A percentile compares a stretch with the other conserved stretches of the same genome.
These are phyloP conservation scores for Austrofundulus limnaeus DNA, from an alignment of 2,113 vertebrate species.

Conservation along the genomic window DNA sequence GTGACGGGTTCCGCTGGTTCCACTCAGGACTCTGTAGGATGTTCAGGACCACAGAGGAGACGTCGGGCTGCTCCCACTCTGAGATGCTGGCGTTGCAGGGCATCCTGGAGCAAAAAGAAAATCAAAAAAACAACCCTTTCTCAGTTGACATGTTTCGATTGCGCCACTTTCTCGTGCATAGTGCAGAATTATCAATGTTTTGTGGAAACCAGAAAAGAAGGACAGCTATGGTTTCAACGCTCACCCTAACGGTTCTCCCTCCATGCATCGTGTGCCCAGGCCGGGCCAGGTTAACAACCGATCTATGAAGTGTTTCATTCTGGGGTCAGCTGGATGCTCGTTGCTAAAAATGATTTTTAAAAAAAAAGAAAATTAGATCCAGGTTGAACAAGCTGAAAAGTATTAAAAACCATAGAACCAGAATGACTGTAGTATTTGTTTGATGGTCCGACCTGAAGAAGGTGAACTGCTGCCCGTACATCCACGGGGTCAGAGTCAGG, in stretches of 20 bases:
- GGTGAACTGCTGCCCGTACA: slow-evolving; percentile 91
- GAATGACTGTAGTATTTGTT: background rate
- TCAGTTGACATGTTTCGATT: too few species aligned
- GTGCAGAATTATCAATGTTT: too few species aligned
- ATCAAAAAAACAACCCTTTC: background rate
- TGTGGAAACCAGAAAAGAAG: too few species aligned
- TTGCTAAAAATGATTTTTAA: slow-evolving; percentile 77
- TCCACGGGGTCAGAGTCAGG: slow-evolving; percentile 91
- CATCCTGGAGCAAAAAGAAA: slow-evolving; percentile 56
- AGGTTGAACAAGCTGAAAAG: background rate
- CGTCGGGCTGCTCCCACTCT: slow-evolving; percentile 82
- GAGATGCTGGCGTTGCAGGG: slow-evolving; percentile 78
- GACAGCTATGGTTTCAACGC: slow-evolving; percentile 41
- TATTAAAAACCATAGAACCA: too few species aligned
- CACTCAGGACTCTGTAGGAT: slow-evolving; percentile 83
- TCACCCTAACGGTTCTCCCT: slow-evolving; percentile 83
- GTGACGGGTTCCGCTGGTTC: slow-evolving; percentile 85
- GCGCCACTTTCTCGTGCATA: too few species aligned
- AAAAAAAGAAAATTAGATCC: slow-evolving; percentile 6
- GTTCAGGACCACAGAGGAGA: slow-evolving; percentile 77
- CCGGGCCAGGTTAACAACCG: slow-evolving; percentile 86
- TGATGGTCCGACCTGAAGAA: slow-evolving; percentile 88
- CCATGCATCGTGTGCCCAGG: slow-evolving; percentile 93
- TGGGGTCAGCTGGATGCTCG: slow-evolving; percentile 82
- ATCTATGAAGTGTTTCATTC: slow-evolving; percentile 80